Base-by-base conservation (phyloP, 2,113 vertebrate species). In the Galemys pyrenaicus region DNA sequence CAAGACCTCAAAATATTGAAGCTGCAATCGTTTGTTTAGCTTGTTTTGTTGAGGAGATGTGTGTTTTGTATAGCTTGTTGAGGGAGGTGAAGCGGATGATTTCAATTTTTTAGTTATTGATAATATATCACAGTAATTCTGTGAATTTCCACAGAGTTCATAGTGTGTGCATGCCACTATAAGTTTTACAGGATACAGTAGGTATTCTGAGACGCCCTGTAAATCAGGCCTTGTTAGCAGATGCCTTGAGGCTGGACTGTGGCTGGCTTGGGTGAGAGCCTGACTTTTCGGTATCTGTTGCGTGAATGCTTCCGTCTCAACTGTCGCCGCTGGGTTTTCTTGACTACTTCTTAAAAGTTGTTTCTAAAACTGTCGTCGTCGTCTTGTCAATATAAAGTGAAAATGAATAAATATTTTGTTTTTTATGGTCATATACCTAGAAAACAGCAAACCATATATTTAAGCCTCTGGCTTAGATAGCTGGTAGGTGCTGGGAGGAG, bases 71-170 rank as follows among this genome's bases (percentile, higher is more conserved):
- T 56, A 20, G 2, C 10, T 7, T 70, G 67, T 67, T 13, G 62
- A 16, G 49, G 49, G 17, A 88, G 73, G 37, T 87, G 39, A 88
- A 68, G 80, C 37, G 78, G 32, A 85, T 71, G 44, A 17, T 86
- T 94, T 87, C 78, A 51, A 56, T 95, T 91, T 92, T 87, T 56
- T 44, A 73, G 32, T 68, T 93, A n/a, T 78, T n/a, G 75, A 37
- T 89, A 68, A 91, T 67, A 20, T 88, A 64, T 49, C 26, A 28
- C 0, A 26, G 32, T 94, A 62, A 85, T 83, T 81, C 64, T 89
- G 28, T 89, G 86, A 79, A 75, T 74, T 87, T 92, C 51, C 5
- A 64, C 32, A 41, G 9, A 79, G 15, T 73, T 89, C 46, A 70
- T 74, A 20, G 49, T 80, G 11, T 85, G 24, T 87, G 65, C 64